These are phyloP conservation scores for Eupithecia inturbata DNA, from an alignment of 2,888 invertebrate genomes.

Conservation along the genomic window DNA sequence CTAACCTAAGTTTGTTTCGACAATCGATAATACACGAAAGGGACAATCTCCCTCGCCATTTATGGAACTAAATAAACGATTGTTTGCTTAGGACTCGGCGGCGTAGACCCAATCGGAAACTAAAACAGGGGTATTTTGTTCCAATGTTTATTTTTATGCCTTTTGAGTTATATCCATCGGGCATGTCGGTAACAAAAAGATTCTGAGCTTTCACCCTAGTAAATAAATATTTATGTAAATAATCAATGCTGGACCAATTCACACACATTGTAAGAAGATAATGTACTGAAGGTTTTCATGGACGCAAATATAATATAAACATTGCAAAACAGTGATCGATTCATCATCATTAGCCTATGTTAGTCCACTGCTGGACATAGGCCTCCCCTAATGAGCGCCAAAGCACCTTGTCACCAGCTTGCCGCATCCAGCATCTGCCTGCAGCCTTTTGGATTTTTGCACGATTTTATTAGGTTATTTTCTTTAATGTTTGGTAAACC, in stretches of 20 bases:
- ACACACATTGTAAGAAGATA: background rate
- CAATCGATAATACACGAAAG: constrained; percentile 5
- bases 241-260: no score
- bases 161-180: background rate
- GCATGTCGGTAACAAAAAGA: background rate
- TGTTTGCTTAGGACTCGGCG: constrained; percentile 17
- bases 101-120: constrained; percentile 16
- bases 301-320: background rate
- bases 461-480: no score
- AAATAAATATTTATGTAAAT: background rate
- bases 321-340: no score
- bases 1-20: background rate
- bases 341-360: no score
- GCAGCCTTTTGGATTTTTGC: no score
- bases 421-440: no score
- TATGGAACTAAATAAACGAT: constrained; percentile 12
- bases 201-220: background rate
- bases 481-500: no score
- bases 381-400: no score
- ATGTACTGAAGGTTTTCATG: background rate
- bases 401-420: no score
- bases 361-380: no score
- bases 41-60: constrained; percentile 6
- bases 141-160: background rate
- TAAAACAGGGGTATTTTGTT: constrained; percentile 14